A percentile compares a stretch with the other conserved stretches of the same genome.
Conservation (phyloP, 2,113 vertebrate species). For the Odobenus rosmarus region DNA sequence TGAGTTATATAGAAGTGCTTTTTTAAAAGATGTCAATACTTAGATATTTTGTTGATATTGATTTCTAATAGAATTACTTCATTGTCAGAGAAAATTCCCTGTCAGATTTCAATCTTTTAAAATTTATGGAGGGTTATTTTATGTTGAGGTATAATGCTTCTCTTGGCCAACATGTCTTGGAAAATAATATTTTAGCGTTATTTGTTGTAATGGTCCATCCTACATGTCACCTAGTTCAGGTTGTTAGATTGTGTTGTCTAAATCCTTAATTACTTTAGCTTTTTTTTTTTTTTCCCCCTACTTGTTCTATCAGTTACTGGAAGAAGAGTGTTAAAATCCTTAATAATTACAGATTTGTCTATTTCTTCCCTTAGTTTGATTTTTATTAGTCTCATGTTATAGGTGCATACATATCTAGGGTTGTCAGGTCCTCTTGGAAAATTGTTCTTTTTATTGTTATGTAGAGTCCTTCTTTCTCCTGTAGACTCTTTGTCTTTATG, state of each 20-base stretch:
- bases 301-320: background rate
- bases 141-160: background rate
- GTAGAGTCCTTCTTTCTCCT: background rate
- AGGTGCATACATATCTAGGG: background rate
- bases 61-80: background rate
- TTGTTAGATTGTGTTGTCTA: background rate
- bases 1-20: background rate
- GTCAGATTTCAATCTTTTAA: background rate
- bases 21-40: background rate
- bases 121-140: background rate
- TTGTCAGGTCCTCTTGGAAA: background rate
- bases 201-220: background rate
- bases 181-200: background rate
- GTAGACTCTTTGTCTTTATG: background rate
- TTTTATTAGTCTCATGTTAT: background rate
- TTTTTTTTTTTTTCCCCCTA: background rate
- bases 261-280: background rate
- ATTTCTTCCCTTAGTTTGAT: background rate
- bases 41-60: background rate
- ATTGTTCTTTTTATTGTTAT: background rate
- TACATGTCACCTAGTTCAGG: background rate
- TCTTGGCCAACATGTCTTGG: background rate
- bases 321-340: background rate
- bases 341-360: background rate
- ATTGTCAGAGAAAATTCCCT: background rate